These are phyloP conservation scores for Vulpes ferrilata DNA, from an alignment of 2,113 vertebrate species.

Conservation along the genomic window DNA sequence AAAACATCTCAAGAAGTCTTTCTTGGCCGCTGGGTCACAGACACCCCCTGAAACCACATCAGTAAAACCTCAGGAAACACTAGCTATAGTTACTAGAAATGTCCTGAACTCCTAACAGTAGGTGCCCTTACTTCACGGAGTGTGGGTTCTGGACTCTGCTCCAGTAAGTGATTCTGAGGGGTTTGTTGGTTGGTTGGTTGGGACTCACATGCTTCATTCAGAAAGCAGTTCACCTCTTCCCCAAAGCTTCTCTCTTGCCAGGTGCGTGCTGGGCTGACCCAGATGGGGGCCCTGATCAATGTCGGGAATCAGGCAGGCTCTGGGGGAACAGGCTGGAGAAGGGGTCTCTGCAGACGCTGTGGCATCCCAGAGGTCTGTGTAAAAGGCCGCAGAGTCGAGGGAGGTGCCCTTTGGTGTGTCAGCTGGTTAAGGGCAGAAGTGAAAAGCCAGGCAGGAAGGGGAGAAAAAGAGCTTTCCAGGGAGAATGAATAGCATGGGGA, in stretches of 20 bases:
- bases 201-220: neutral
- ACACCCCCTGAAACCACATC: neutral
- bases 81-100: neutral
- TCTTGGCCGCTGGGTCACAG: neutral
- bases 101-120: neutral
- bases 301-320: neutral
- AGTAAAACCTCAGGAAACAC: neutral
- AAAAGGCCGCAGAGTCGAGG: neutral
- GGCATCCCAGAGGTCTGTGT: neutral
- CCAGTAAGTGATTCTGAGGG: neutral
- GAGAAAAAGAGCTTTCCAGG: neutral
- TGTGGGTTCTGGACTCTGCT: neutral
- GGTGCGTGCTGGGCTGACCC: neutral
- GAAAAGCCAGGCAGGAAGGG: neutral
- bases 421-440: neutral
- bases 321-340: neutral
- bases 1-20: neutral
- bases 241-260: neutral
- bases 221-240: neutral
- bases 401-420: neutral
- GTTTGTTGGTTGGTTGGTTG: neutral
- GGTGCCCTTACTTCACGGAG: neutral
- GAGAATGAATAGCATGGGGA: neutral
- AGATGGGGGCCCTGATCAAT: neutral
- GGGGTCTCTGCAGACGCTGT: neutral